Percentiles rank a stretch among this genome's conserved stretches.
phyloP scores from a whole-genome alignment of 2,113 vertebrate species.

The Vulpes lagopus region DNA sequence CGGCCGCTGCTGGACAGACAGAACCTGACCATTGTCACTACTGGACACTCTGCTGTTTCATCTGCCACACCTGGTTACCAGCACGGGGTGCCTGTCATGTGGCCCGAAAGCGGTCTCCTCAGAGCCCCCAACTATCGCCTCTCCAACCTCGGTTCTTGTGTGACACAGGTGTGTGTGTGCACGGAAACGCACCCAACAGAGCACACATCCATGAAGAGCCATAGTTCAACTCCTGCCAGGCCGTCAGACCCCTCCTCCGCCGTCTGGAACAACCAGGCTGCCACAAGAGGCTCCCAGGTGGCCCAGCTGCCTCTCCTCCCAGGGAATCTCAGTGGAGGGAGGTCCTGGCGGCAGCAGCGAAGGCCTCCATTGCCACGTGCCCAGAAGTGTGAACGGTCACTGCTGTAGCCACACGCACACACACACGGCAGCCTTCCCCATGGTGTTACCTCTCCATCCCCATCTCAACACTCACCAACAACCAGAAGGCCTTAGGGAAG shows the following conservation, averaged over 20 bases:
- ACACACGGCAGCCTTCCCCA: background rate
- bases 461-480: background rate
- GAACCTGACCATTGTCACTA: background rate
- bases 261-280: background rate
- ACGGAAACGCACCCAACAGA: background rate
- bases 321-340: background rate
- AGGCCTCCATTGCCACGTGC: no score
- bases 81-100: rapidly evolving
- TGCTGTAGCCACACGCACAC: background rate
- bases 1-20: rapidly evolving
- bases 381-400: background rate
- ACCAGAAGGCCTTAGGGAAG: background rate
- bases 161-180: rapidly evolving
- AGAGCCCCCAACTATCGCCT: background rate
- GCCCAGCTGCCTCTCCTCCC: background rate
- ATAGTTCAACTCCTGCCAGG: background rate
- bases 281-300: background rate
- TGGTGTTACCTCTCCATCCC: background rate
- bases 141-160: background rate
- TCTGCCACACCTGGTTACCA: background rate
- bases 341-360: rapidly evolving
- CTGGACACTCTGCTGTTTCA: rapidly evolving
- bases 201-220: no score
- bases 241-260: background rate
- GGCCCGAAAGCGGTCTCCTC: rapidly evolving